phyloP scores from a whole-genome alignment of 2,888 invertebrate genomes.

The Bimastos eiseni region DNA sequence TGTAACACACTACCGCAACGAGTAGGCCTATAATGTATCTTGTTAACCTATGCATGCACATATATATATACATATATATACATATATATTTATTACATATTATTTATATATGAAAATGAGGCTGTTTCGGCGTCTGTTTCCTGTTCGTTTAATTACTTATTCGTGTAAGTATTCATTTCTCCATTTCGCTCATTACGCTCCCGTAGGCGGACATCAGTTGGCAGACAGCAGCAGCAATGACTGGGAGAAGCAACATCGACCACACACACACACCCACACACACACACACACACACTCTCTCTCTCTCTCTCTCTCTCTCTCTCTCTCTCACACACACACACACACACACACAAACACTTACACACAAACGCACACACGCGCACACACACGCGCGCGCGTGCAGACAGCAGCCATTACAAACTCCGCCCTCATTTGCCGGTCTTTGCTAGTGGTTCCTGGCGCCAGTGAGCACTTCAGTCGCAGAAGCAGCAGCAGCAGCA shows the following conservation, averaged over 20 bases:
- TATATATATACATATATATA: too few relatives aligned
- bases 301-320: too few relatives aligned
- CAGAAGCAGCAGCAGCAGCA: background rate
- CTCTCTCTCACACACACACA: too few relatives aligned
- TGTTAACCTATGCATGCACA: too few relatives aligned
- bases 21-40: too few relatives aligned
- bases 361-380: too few relatives aligned
- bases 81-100: too few relatives aligned
- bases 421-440: slow-evolving; percentile 9
- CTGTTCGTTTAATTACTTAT: background rate
- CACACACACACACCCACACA: background rate
- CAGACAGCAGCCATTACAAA: background rate
- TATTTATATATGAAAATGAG: background rate
- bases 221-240: background rate
- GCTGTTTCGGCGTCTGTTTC: background rate
- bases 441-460: background rate
- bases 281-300: background rate
- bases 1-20: too few relatives aligned
- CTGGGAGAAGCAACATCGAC: background rate
- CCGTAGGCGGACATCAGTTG: background rate
- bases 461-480: background rate
- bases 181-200: background rate
- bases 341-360: too few relatives aligned
- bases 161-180: background rate
- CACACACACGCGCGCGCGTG: too few relatives aligned